Base-by-base conservation (phyloP, 1,140 invertebrate species). In the Papilio machaon region DNA sequence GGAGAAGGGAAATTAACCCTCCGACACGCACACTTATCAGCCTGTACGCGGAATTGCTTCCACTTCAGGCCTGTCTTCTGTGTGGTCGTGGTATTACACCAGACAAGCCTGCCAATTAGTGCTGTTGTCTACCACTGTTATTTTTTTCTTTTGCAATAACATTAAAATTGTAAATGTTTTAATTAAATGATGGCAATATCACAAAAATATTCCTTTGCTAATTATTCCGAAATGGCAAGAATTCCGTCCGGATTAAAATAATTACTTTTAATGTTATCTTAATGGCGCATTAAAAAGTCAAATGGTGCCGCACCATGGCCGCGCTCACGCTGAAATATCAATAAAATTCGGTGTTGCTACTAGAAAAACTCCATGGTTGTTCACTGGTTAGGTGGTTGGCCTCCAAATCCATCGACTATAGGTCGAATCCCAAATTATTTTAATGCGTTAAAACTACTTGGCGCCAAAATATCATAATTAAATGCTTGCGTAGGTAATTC, bases 251-350 rank as follows among this genome's bases (percentile, higher is more conserved):
- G 49, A 43, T 30, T 35, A 70, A 30, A 74, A 74, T 82, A 79
- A 79, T 82, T 79, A 47, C 58, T 58, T 80, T 81, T 73, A 74
- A 79, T 74, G 73, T 81, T 81, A 82, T 82, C 83, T 82, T 81
- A 84, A 84, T 84, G 77, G 81, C 8, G 46, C 78, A 82, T 84
- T 82, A 80, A 80, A 82, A 81, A 82, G 58, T 82, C 77, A 73
- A 82, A 82, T 81, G 76, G 80, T 76, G 80, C 77, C 81, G 75
- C 76, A 6, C 64, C 82, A 64, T n/a, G 74, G 74, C 47, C 47
- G 73, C 2, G 17, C 9, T 19, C 43, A n/a, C 9, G 0, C 23
- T 76, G 3, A 54, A 52, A 76, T 19, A 73, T 47, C 43, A 9
- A 73, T 38, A 74, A 74, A 74, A 74, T 8, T 9, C 38, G 2